Evolutionary conservation across 2,888 invertebrate species (phyloP).

Genomic region (Melanostoma mellinum): DNA sequence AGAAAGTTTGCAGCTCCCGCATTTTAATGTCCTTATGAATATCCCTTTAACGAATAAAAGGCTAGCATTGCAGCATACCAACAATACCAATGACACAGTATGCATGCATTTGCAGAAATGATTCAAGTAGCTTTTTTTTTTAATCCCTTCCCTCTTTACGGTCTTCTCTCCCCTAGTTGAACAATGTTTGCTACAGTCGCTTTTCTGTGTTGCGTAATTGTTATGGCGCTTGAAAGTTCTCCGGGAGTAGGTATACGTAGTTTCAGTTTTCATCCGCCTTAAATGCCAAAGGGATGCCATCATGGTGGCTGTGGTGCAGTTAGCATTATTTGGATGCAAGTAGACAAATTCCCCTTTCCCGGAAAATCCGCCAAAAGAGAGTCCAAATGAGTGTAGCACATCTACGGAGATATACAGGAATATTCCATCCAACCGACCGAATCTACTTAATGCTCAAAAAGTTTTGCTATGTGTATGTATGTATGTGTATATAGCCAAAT

Average conservation of each 20-base stretch:
- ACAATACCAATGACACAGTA: constrained; percentile 39
- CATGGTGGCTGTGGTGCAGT: constrained; percentile 44
- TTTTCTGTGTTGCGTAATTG: constrained; percentile 64
- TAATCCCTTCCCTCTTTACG: background rate
- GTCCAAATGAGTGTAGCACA: constrained; percentile 48
- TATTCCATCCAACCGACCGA: constrained; percentile 67
- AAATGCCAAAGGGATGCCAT: background rate
- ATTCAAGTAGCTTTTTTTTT: constrained; percentile 37
- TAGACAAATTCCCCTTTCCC: constrained; percentile 53
- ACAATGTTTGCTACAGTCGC: constrained; percentile 29
- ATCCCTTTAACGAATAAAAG: constrained; percentile 64
- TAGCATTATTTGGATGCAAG: constrained; percentile 63
- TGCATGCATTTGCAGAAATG: constrained; percentile 51
- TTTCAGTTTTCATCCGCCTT: background rate
- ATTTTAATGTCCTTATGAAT: constrained; percentile 70
- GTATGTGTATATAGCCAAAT: constrained; percentile 33
- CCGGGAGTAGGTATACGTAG: background rate
- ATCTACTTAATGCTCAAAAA: constrained; percentile 71
- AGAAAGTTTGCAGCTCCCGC: constrained; percentile 61
- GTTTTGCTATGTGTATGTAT: constrained; percentile 64
- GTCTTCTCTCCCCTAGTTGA: background rate
- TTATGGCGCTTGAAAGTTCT: constrained; percentile 56
- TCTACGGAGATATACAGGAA: constrained; percentile 9
- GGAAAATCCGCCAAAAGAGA: constrained; percentile 12
- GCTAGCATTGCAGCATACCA: constrained; percentile 46